A percentile compares a stretch with the other conserved stretches of the same genome.
Conservation (phyloP, 2,113 vertebrate genomes). For the Aegithalos caudatus region DNA sequence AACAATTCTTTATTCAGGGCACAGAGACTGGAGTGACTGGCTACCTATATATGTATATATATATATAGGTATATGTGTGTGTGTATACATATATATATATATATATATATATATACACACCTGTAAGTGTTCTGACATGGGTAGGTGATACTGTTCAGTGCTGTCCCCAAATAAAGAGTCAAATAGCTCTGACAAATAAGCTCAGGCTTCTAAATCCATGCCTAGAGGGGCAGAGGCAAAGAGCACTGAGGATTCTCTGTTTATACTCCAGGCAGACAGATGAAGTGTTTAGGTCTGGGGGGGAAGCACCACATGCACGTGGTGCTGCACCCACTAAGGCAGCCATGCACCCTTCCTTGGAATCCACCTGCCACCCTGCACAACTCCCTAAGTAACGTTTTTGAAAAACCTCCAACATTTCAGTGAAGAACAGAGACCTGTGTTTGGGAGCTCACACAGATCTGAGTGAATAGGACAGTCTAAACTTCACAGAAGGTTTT, state of each 20-base stretch:
- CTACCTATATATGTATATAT: neutral
- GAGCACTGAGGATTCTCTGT: neutral
- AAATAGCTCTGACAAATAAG: neutral
- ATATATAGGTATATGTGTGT: too few relatives aligned
- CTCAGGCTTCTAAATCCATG: neutral
- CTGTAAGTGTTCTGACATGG: neutral
- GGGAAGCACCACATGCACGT: neutral
- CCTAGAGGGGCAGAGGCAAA: neutral
- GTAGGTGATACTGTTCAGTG: neutral
- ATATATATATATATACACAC: too few relatives aligned
- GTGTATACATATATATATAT: too few relatives aligned
- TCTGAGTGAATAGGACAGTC: neutral
- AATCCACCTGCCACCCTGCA: neutral
- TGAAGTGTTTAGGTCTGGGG: neutral
- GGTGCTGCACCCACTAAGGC: too few relatives aligned
- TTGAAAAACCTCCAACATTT: neutral
- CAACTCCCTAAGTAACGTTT: rapidly evolving
- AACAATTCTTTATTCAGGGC: neutral
- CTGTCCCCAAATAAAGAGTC: neutral
- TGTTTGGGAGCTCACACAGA: neutral
- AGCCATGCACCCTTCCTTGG: neutral
- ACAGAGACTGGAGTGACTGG: rapidly evolving
- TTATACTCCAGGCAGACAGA: neutral
- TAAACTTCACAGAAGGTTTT: neutral
- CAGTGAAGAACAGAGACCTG: neutral